Conservation (phyloP, 2,113 vertebrate species). For the Corvus hawaiiensis region DNA sequence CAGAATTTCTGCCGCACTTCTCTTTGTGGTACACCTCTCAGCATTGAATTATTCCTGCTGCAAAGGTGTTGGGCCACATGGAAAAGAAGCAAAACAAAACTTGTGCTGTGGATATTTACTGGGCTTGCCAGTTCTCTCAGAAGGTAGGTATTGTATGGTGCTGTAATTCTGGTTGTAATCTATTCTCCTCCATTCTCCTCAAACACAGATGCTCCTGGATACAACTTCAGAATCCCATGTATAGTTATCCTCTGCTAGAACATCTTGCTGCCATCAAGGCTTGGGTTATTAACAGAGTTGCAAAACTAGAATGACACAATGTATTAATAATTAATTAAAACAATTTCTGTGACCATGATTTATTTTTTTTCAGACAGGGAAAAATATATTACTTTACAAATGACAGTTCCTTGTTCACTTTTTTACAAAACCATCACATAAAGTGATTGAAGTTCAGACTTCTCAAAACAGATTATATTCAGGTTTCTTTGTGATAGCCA, state of each 20-base stretch:
- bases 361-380: background rate
- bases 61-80: background rate
- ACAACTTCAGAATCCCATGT: background rate
- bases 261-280: background rate
- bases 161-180: background rate
- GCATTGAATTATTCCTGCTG: background rate
- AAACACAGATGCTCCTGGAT: background rate
- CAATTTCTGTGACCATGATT: background rate
- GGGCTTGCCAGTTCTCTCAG: background rate
- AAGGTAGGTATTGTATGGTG: background rate
- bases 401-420: background rate
- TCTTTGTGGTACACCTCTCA: background rate
- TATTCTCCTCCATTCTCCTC: background rate
- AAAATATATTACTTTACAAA: background rate
- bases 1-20: background rate
- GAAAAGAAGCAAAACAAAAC: background rate
- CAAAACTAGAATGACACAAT: background rate
- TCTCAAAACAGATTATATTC: background rate
- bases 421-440: background rate
- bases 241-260: background rate
- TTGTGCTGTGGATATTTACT: background rate
- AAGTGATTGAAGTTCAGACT: background rate
- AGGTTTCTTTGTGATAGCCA: background rate
- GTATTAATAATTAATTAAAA: background rate
- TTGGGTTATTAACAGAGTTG: constrained; percentile 14